phyloP scores from a whole-genome alignment of 2,888 invertebrate genomes.

The Lasioglossum pauxillum region DNA sequence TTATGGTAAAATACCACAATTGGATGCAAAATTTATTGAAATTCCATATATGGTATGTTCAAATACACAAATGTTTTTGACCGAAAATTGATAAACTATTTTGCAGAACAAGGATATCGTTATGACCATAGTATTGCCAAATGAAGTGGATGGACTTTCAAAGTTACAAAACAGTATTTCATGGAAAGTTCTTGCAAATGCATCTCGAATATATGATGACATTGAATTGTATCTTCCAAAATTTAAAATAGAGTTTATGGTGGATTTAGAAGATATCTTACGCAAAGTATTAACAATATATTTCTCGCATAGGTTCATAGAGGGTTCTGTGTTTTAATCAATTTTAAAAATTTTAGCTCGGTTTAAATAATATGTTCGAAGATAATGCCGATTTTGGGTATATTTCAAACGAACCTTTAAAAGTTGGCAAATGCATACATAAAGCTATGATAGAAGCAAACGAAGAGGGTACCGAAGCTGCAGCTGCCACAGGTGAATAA shows the following conservation, averaged over 20 bases:
- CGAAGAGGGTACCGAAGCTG: slow-evolving; percentile 87
- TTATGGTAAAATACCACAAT: slow-evolving; percentile 85
- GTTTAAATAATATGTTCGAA: slow-evolving; percentile 83
- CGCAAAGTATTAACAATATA: slow-evolving; percentile 76
- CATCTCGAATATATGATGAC: slow-evolving; percentile 62
- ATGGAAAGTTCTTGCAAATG: slow-evolving; percentile 77
- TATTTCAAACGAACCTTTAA: slow-evolving; percentile 81
- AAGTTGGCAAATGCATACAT: slow-evolving; percentile 85
- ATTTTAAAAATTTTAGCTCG: slow-evolving; percentile 80
- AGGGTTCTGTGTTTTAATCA: background rate
- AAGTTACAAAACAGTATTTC: slow-evolving; percentile 83
- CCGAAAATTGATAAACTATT: slow-evolving; percentile 19
- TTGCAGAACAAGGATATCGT: slow-evolving; percentile 88
- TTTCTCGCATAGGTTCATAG: background rate
- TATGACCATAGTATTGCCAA: slow-evolving; percentile 91
- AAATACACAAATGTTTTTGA: background rate
- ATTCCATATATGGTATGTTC: slow-evolving; percentile 87
- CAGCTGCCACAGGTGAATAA: slow-evolving; percentile 85
- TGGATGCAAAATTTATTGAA: slow-evolving; percentile 88
- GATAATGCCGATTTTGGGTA: slow-evolving; percentile 83
- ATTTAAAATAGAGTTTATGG: slow-evolving; percentile 85
- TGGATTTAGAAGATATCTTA: slow-evolving; percentile 82
- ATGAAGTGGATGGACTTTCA: slow-evolving; percentile 87
- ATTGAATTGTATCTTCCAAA: slow-evolving; percentile 85
- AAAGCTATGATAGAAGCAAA: slow-evolving; percentile 86